These are phyloP conservation scores for Philereme transversata DNA, from an alignment of 2,888 invertebrate genomes.

Conservation along the genomic window DNA sequence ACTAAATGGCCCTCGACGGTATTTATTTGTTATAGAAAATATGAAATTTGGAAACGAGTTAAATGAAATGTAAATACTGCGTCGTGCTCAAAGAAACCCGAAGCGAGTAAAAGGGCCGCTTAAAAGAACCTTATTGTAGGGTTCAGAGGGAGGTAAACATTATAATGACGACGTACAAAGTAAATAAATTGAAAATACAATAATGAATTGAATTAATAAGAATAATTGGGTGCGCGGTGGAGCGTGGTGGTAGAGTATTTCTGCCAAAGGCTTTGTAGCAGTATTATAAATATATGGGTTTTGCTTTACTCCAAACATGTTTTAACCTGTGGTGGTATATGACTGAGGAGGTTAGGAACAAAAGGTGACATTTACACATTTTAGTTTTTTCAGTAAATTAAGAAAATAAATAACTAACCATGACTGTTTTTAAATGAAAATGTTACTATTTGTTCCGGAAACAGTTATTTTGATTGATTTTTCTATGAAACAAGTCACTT, in stretches of 20 bases:
- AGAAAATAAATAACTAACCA: too few species aligned
- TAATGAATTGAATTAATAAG: slow-evolving; percentile 1
- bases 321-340: too few species aligned
- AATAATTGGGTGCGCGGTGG: slow-evolving; percentile 10
- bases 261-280: too few species aligned
- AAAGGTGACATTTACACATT: too few species aligned
- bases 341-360: too few species aligned
- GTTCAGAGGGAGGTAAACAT: slow-evolving; percentile 7
- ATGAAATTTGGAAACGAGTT: slow-evolving; percentile 27
- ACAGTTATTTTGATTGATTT: too few species aligned
- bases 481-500: too few species aligned
- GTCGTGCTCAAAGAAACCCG: slow-evolving; percentile 20
- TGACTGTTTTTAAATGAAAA: too few species aligned
- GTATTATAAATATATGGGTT: too few species aligned
- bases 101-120: not conserved
- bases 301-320: too few species aligned
- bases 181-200: not conserved
- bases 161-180: not conserved
- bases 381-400: too few species aligned
- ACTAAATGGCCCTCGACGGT: slow-evolving; percentile 41
- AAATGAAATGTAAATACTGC: slow-evolving; percentile 33
- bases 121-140: not conserved
- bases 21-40: slow-evolving; percentile 29
- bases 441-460: too few species aligned
- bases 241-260: not conserved